A percentile compares a stretch with the other conserved stretches of the same genome.
Conservation (phyloP, 2,113 vertebrate species). For the Calidris pugnax region DNA sequence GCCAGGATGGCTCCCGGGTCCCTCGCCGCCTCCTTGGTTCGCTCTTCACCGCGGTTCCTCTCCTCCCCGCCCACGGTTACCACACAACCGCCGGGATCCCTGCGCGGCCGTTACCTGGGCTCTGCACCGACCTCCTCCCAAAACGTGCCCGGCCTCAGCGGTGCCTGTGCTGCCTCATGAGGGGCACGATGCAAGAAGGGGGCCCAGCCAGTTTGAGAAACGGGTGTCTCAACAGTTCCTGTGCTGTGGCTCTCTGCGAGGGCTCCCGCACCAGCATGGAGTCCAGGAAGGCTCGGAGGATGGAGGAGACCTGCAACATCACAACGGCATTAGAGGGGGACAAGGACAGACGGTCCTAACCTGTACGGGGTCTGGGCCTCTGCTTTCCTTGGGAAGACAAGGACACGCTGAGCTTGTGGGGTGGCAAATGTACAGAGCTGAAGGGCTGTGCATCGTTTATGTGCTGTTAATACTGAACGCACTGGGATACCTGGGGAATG, state of each 20-base stretch:
- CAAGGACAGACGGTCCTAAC: neutral
- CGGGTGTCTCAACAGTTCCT: conserved; percentile 90
- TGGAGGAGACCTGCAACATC: conserved; percentile 84
- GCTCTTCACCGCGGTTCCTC: neutral
- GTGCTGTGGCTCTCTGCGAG: conserved; percentile 91
- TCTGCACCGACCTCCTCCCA: neutral
- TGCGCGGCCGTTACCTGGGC: neutral
- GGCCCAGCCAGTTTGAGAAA: conserved; percentile 94
- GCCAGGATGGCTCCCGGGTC: neutral
- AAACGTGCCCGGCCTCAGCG: conserved; percentile 71
- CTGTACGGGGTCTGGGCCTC: fast-evolving
- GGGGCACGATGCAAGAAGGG: conserved; percentile 94
- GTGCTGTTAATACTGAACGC: fast-evolving
- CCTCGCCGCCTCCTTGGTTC: neutral
- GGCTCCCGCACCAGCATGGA: conserved; percentile 96
- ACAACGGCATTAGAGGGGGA: neutral
- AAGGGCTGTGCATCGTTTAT: fast-evolving
- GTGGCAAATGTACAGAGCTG: neutral
- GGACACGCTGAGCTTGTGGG: neutral
- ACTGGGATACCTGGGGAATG: neutral
- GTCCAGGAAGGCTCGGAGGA: conserved; percentile 93
- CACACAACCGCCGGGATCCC: neutral
- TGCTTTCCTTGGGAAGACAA: neutral
- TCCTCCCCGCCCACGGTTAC: neutral
- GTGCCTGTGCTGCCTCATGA: conserved; percentile 97